Percentiles rank a stretch among this genome's conserved stretches.
These are phyloP conservation scores for Odontamblyopus rebecca DNA, from an alignment of 2,797 vertebrate genomes.

Conservation along the genomic window DNA sequence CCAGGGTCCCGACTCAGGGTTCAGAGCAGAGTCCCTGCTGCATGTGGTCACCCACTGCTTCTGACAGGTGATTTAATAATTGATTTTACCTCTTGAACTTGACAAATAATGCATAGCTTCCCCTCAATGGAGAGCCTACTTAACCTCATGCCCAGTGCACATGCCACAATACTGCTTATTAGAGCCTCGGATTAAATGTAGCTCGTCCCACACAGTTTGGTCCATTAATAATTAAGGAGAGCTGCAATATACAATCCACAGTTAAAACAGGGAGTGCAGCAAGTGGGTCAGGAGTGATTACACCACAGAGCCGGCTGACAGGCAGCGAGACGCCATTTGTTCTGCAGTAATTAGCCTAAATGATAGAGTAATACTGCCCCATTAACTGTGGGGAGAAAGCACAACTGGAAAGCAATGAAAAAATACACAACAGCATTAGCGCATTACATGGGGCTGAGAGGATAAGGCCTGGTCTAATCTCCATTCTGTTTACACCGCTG, in stretches of 20 bases:
- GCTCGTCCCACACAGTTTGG: constrained; percentile 74
- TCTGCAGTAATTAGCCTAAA: constrained; percentile 92
- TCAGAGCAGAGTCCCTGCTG: too few relatives aligned
- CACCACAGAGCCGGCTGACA: constrained; percentile 83
- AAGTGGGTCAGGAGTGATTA: constrained; percentile 95
- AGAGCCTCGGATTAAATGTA: constrained; percentile 64
- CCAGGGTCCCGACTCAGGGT: too few relatives aligned
- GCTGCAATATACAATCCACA: constrained; percentile 87
- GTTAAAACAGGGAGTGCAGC: constrained; percentile 90
- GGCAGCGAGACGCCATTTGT: constrained; percentile 88
- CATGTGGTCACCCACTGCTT: not conserved
- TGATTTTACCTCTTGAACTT: constrained; percentile 1
- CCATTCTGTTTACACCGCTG: constrained; percentile 10
- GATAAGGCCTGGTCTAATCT: constrained; percentile 21
- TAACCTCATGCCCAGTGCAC: constrained; percentile 1
- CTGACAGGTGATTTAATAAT: not conserved
- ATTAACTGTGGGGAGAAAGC: constrained; percentile 54
- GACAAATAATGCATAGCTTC: not conserved
- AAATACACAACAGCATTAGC: constrained; percentile 35
- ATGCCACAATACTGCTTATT: constrained; percentile 50
- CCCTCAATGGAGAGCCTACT: constrained; percentile 16
- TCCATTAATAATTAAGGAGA: constrained; percentile 86
- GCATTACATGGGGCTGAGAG: constrained; percentile 13
- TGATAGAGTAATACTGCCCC: constrained; percentile 82
- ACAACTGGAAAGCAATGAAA: constrained; percentile 28